Evolutionary conservation across 2,888 invertebrate species (phyloP).

Genomic region (Tillus elongatus): DNA sequence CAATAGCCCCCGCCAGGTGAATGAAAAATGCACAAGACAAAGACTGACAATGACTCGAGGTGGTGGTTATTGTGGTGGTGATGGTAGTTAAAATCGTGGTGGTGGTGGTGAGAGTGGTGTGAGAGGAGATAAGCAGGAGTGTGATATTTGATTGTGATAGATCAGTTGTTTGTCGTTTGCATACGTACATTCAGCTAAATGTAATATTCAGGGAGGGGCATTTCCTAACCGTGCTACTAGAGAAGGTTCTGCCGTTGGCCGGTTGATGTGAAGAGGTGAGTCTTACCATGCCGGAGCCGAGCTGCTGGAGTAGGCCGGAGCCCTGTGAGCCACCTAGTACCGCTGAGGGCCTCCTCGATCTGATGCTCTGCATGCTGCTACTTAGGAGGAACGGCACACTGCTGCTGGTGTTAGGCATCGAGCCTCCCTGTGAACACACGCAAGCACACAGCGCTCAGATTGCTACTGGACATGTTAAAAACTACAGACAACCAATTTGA

Average conservation of each 20-base stretch:
- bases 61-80: no score
- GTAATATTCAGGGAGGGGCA: conserved; percentile 69
- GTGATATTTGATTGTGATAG: no score
- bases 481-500: no score
- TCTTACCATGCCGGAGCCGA: conserved; percentile 92
- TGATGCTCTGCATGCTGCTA: conserved; percentile 67
- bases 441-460: conserved; percentile 10
- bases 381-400: conserved; percentile 79
- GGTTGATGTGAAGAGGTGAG: conserved; percentile 53
- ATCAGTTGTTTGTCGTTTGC: no score
- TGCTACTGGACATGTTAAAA: no score
- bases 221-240: conserved; percentile 57
- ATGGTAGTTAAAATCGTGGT: no score
- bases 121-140: conserved; percentile 36
- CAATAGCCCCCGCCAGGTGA: conserved; percentile 41
- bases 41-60: no score
- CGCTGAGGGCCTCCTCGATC: conserved; percentile 65
- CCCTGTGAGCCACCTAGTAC: conserved; percentile 64
- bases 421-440: conserved; percentile 73
- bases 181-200: conserved; percentile 49
- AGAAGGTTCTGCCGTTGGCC: conserved; percentile 46
- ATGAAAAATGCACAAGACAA: no score
- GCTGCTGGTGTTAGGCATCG: conserved; percentile 83
- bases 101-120: conserved; percentile 26
- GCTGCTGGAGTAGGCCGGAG: conserved; percentile 70